A percentile compares a stretch with the other conserved stretches of the same genome.
phyloP scores from a whole-genome alignment of 2,797 vertebrate genomes.

The Sandelia bainsii region DNA sequence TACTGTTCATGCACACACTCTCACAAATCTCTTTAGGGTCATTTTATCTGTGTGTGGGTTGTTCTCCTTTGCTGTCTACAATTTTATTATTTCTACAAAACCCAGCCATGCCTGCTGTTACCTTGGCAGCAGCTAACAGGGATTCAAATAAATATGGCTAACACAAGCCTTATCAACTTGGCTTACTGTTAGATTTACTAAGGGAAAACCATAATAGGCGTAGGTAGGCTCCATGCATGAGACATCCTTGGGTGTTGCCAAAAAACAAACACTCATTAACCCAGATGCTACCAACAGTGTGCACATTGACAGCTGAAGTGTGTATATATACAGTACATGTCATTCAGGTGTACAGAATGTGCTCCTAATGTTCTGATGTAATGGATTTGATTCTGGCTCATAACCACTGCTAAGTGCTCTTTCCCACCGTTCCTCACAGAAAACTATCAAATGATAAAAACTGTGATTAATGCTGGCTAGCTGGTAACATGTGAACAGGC shows the following conservation, averaged over 20 bases:
- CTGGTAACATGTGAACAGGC: too few relatives aligned
- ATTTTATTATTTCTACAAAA: constrained; percentile 62
- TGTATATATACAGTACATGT: constrained; percentile 5
- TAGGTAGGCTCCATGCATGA: constrained; percentile 63
- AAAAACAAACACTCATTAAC: constrained; percentile 80
- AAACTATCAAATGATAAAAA: neutral
- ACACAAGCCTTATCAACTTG: constrained; percentile 65
- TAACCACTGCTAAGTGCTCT: neutral
- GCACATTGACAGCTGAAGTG: constrained; percentile 58
- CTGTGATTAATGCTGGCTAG: neutral
- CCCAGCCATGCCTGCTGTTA: constrained; percentile 45
- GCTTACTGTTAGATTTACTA: constrained; percentile 58
- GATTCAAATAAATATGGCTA: constrained; percentile 73
- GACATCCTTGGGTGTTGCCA: constrained; percentile 78
- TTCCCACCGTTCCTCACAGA: neutral
- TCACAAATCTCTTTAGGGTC: constrained; percentile 24
- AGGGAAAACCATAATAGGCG: constrained; percentile 66
- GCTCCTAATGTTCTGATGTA: neutral
- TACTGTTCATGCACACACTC: constrained; percentile 14
- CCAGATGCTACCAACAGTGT: constrained; percentile 56
- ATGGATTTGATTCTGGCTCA: constrained; percentile 11
- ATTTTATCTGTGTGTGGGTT: constrained; percentile 38
- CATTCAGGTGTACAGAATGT: constrained; percentile 32
- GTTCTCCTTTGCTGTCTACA: constrained; percentile 50
- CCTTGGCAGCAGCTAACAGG: constrained; percentile 68